Evolutionary conservation across 1,140 invertebrate genomes (phyloP).

Genomic region (Magallana gigas): DNA sequence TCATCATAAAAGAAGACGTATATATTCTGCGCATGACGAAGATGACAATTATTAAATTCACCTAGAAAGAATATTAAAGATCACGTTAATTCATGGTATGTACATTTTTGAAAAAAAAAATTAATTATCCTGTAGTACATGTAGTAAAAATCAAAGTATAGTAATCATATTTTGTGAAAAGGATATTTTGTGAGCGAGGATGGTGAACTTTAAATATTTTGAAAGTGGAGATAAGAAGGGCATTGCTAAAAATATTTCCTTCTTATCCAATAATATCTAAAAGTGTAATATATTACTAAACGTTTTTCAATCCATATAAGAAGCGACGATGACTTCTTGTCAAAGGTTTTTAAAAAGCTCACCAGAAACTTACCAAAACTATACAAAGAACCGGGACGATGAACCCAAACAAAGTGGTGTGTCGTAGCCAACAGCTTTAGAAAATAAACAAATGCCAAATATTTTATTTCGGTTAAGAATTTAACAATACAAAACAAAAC

Average conservation of each 20-base stretch:
- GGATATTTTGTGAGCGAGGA: neutral
- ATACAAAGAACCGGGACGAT: slow-evolving; percentile 15
- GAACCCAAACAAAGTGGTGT: slow-evolving; percentile 11
- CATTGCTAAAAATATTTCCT: no score
- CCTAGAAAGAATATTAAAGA: slow-evolving; percentile 6
- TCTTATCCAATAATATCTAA: no score
- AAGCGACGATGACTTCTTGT: no score
- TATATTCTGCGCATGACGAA: slow-evolving; percentile 48
- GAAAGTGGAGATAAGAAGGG: no score
- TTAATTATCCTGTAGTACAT: no score
- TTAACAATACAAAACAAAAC: no score
- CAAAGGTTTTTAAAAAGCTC: no score
- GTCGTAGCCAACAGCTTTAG: neutral
- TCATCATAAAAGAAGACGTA: slow-evolving; percentile 47
- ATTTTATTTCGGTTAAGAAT: no score
- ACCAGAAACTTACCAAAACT: neutral
- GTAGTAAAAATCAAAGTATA: neutral
- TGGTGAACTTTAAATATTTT: neutral
- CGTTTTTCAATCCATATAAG: no score
- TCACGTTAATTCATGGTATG: no score
- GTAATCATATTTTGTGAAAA: neutral
- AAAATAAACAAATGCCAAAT: neutral
- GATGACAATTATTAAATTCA: slow-evolving; percentile 56
- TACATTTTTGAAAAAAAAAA: no score
- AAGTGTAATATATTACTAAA: no score